phyloP scores from a whole-genome alignment of 2,113 vertebrate species.

The Kryptolebias marmoratus region DNA sequence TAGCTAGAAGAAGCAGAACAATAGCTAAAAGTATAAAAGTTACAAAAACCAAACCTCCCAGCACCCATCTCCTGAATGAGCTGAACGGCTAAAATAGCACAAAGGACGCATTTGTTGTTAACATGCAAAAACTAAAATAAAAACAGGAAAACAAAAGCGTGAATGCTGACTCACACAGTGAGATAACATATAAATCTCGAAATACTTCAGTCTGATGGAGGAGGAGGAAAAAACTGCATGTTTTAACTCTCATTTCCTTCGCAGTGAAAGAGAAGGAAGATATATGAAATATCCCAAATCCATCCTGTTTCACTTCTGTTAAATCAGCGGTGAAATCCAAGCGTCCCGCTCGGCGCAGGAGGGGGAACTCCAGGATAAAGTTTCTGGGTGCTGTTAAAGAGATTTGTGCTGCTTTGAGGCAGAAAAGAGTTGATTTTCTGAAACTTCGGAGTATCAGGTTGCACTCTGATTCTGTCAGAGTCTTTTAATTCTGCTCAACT shows the following conservation, averaged over 20 bases:
- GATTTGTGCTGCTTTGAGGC: conserved; percentile 49
- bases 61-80: too few species aligned
- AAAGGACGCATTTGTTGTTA: too few species aligned
- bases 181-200: conserved; percentile 81
- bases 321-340: conserved; percentile 96
- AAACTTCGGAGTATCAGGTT: conserved; percentile 70
- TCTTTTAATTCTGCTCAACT: conserved; percentile 49
- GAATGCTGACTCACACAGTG: too few species aligned
- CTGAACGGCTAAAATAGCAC: too few species aligned
- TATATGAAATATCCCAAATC: conserved; percentile 99
- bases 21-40: too few species aligned
- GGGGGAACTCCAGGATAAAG: conserved; percentile 78
- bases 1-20: too few species aligned
- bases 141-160: too few species aligned
- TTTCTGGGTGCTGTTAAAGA: conserved; percentile 81
- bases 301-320: conserved; percentile 97
- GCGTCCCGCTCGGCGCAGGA: conserved; percentile 79
- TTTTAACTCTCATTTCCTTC: conserved; percentile 95
- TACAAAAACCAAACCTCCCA: too few species aligned
- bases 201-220: conserved; percentile 80
- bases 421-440: conserved; percentile 59
- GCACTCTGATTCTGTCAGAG: conserved; percentile 50
- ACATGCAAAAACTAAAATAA: too few species aligned
- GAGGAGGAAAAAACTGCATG: conserved; percentile 61
- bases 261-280: conserved; percentile 93